Conservation (phyloP, 2,797 vertebrate genomes). For the Mustela erminea region DNA sequence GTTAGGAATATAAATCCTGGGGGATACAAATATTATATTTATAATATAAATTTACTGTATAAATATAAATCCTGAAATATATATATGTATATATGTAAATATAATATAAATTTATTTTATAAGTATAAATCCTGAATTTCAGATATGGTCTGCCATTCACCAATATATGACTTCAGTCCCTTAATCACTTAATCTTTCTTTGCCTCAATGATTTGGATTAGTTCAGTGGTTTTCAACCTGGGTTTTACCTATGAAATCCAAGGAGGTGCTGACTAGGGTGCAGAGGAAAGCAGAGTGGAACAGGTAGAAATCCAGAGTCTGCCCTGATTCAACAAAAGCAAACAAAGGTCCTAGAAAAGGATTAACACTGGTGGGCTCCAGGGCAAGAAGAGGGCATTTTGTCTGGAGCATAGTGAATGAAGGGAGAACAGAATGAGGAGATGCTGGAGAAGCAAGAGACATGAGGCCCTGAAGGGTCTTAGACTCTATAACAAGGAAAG, state of each 20-base stretch:
- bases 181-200: background rate
- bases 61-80: background rate
- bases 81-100: too few species aligned
- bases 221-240: background rate
- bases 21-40: too few species aligned
- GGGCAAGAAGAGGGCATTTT: background rate
- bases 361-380: background rate
- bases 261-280: background rate
- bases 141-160: background rate
- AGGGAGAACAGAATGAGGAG: background rate
- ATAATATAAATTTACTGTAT: too few species aligned
- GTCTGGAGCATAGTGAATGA: background rate
- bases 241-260: constrained; percentile 32
- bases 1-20: constrained; percentile 46
- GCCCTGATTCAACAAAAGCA: background rate
- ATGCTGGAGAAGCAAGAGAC: background rate
- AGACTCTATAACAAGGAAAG: background rate
- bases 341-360: background rate
- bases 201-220: background rate
- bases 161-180: background rate
- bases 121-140: background rate
- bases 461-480: background rate
- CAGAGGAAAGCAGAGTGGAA: background rate
- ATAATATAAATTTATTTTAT: too few species aligned
- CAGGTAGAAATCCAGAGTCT: background rate